Conservation (phyloP, 2,797 vertebrate genomes). For the Hozukius guyotensis region DNA sequence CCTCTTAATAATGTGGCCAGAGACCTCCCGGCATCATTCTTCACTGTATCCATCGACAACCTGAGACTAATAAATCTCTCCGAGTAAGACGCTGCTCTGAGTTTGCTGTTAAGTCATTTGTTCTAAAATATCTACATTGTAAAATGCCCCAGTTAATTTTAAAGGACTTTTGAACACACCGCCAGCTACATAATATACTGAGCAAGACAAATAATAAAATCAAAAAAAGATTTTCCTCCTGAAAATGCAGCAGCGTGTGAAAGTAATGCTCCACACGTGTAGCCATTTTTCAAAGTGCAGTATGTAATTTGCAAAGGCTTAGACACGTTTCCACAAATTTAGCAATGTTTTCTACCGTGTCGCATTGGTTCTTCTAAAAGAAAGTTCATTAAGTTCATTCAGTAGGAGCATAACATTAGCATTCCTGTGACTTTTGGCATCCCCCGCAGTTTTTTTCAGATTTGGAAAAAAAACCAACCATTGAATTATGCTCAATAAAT, state of each 20-base stretch:
- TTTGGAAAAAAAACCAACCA: not conserved
- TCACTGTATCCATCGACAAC: conserved; percentile 51
- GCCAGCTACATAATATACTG: not conserved
- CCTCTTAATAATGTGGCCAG: conserved; percentile 69
- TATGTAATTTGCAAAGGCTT: not conserved
- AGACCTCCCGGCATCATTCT: conserved; percentile 64
- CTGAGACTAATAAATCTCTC: conserved; percentile 52
- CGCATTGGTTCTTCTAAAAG: not conserved
- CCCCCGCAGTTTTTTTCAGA: not conserved
- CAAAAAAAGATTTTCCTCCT: not conserved
- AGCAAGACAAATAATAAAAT: not conserved
- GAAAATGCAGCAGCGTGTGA: not conserved
- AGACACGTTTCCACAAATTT: conserved; percentile 3
- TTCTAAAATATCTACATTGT: conserved; percentile 30
- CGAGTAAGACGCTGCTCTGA: conserved; percentile 1
- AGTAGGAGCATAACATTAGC: conserved; percentile 17
- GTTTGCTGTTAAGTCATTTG: conserved; percentile 43
- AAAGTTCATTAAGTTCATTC: conserved; percentile 17
- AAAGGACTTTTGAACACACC: not conserved
- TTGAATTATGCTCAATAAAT: conserved; percentile 1
- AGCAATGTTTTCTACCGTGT: not conserved
- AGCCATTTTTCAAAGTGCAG: not conserved
- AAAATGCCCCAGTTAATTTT: conserved; percentile 17
- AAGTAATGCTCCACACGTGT: not conserved
- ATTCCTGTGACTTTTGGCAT: conserved; percentile 10